Evolutionary conservation across 2,888 invertebrate genomes (phyloP), one percentile per base, ranked within the genome.

Genomic region (Malacosoma neustria): DNA sequence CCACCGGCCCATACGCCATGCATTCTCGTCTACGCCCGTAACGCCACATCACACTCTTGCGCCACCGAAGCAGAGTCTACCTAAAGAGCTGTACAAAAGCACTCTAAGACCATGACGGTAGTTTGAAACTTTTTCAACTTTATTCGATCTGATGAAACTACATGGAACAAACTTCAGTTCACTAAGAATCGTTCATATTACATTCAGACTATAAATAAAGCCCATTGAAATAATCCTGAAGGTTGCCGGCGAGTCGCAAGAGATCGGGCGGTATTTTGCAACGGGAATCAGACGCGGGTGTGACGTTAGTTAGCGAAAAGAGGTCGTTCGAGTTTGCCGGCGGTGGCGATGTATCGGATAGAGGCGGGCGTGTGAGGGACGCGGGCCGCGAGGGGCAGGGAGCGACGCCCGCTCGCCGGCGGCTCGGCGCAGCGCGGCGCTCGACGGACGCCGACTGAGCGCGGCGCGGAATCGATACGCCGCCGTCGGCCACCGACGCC

Each of bases 311-410:
- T 72, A 73, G 76, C 80, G 76, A 72, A 79, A 80, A 74, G 84
- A 79, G 84, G 80, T 77, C 81, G 81, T 70, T 79, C 74, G 77
- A 79, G 82, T 81, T 81, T 82, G 84, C 76, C 80, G 84, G 76
- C 76, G 68, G 66, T 65, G 64, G 53, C 61, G 70, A 70, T 72
- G 70, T 72, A 73, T 67, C 57, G 58, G 59, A 61, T 51, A 63
- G 54, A 61, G 48, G 54, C 47, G 57, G 57, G 58, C 45, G 57
- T 57, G 43, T 43, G 55, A 40, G 61, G 57, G 60, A 58, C 49
- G 65, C 61, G 70, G 62, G 65, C 58, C 54, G 68, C 57, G 61
- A 49, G 65, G 54, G 67, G 54, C 54, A 67, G 54, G 67, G 69
- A 64, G 66, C 61, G 72, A 70, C 72, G 76, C 74, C 73, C 72